Evolutionary conservation across 35 echinoderm and acorn worm genomes (phyloP).

Genomic region (Holothuria glaberrima): DNA sequence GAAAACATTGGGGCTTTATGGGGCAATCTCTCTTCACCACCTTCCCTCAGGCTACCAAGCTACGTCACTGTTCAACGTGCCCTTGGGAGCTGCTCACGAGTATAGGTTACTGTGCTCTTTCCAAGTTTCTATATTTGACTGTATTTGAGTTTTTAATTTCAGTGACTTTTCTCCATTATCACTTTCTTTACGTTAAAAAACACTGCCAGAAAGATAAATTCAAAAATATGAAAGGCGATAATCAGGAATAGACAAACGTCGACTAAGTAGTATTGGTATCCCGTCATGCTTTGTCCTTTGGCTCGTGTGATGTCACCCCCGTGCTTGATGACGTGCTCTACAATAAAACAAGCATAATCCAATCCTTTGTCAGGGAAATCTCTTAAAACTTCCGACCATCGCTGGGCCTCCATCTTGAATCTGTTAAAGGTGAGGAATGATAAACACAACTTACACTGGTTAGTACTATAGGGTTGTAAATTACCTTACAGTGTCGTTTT

Average conservation of each 20-base stretch:
- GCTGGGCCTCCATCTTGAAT: constrained; percentile 3
- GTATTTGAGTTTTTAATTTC: too few relatives aligned
- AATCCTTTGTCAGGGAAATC: constrained; percentile 21
- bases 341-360: constrained; percentile 44
- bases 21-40: too few relatives aligned
- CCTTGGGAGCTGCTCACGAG: too few relatives aligned
- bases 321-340: constrained; percentile 64
- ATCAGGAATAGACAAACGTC: constrained; percentile 45
- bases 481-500: too few relatives aligned
- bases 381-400: constrained; percentile 39
- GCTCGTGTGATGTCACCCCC: constrained; percentile 42
- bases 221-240: not conserved
- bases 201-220: not conserved
- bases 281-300: constrained; percentile 19
- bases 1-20: too few relatives aligned
- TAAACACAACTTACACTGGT: not conserved
- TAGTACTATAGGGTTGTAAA: too few relatives aligned
- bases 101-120: too few relatives aligned
- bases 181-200: not conserved
- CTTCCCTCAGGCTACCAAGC: too few relatives aligned
- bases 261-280: constrained; percentile 41
- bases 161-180: too few relatives aligned
- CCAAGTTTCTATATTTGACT: too few relatives aligned
- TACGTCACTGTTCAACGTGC: too few relatives aligned
- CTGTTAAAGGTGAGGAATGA: not conserved